Percentiles rank a stretch among this genome's conserved stretches.
Evolutionary conservation across 2,888 invertebrate species (phyloP).

Genomic region (Phania funesta): DNA sequence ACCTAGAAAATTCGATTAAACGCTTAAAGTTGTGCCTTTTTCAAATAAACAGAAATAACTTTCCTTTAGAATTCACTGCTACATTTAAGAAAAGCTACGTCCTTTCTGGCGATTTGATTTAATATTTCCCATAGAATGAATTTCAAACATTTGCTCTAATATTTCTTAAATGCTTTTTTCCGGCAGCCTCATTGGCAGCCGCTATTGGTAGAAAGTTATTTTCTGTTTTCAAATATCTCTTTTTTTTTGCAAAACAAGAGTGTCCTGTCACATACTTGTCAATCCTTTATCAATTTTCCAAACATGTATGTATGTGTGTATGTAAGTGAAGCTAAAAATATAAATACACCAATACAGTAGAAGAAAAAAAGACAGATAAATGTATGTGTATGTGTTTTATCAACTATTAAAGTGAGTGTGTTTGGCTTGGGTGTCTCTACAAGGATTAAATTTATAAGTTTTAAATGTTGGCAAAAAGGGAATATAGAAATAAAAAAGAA

Average conservation of each 20-base stretch:
- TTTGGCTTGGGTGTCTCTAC: slow-evolving; percentile 33
- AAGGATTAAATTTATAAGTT: slow-evolving; percentile 58
- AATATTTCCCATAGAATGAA: neutral
- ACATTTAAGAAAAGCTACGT: neutral
- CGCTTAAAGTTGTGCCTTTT: neutral
- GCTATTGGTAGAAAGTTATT: slow-evolving; percentile 12
- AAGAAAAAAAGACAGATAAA: neutral
- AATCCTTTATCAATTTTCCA: slow-evolving; percentile 65
- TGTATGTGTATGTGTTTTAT: slow-evolving; percentile 6
- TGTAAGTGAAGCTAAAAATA: neutral
- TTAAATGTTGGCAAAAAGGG: slow-evolving; percentile 19
- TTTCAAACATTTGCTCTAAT: neutral
- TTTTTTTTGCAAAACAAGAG: slow-evolving; percentile 32
- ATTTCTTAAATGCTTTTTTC: slow-evolving; percentile 25
- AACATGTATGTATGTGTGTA: slow-evolving; percentile 19
- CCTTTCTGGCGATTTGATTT: neutral
- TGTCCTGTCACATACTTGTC: slow-evolving; percentile 66
- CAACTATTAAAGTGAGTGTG: slow-evolving; percentile 8
- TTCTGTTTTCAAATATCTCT: neutral
- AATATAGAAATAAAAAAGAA: neutral
- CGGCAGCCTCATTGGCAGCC: slow-evolving; percentile 26
- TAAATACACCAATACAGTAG: neutral
- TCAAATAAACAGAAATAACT: neutral
- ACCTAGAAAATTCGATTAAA: too few species aligned
- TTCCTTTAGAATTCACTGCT: neutral